Evolutionary conservation across 2,888 invertebrate genomes (phyloP).

Genomic region (Morinoia aosen): DNA sequence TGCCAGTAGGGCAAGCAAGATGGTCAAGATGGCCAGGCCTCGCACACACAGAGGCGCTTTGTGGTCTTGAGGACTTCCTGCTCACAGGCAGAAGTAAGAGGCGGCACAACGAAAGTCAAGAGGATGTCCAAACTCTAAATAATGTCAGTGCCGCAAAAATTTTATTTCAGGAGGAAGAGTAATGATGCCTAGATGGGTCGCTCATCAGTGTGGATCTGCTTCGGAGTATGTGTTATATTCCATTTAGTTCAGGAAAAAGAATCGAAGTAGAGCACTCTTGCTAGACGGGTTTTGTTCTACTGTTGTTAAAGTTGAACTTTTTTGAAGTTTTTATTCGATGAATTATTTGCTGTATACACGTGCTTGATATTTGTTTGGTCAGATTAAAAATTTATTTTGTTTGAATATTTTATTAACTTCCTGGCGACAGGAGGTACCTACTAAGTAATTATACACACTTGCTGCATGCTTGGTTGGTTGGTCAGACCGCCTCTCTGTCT

Average conservation of each 20-base stretch:
- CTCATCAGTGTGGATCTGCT: neutral
- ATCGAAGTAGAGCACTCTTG: neutral
- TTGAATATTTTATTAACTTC: no score
- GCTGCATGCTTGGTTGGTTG: no score
- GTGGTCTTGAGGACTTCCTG: neutral
- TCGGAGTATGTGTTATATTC: neutral
- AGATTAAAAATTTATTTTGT: no score
- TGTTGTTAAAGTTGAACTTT: neutral
- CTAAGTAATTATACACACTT: no score
- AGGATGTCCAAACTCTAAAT: neutral
- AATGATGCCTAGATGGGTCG: neutral
- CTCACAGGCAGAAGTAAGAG: neutral
- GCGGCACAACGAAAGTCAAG: neutral
- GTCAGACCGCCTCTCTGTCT: no score
- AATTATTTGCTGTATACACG: neutral
- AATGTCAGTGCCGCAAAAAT: neutral
- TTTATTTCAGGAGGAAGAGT: neutral
- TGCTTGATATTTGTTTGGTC: no score
- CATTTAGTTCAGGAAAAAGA: neutral
- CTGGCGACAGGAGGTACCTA: no score
- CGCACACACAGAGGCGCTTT: neutral
- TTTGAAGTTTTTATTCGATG: neutral
- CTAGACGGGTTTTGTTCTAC: neutral
- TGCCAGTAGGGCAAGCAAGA: neutral
- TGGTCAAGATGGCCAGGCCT: neutral